Evolutionary conservation across 1,140 invertebrate genomes (phyloP).

Genomic region (Eurytemora carolleeae): DNA sequence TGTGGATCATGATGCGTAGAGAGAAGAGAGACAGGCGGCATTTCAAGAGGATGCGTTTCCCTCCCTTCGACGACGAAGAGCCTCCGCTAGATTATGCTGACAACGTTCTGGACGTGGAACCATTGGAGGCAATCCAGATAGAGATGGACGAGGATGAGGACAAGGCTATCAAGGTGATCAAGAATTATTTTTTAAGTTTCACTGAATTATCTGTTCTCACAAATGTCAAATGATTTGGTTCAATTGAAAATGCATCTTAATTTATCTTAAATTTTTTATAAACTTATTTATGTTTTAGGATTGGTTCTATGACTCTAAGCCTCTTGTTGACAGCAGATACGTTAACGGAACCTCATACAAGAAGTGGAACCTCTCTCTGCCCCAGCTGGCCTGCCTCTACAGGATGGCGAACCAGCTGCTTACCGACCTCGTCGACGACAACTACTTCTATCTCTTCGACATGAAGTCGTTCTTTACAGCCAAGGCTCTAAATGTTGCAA

Average conservation of each 20-base stretch:
- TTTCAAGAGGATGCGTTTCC: conserved; percentile 98
- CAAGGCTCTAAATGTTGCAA: conserved; percentile 98
- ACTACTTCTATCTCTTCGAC: conserved; percentile 98
- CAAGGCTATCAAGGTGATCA: conserved; percentile 42
- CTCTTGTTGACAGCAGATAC: conserved; percentile 67
- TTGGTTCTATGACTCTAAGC: conserved; percentile 99
- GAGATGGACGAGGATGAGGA: conserved; percentile 94
- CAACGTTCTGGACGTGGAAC: conserved; percentile 96
- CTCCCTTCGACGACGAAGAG: conserved; percentile 99
- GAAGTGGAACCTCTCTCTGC: conserved; percentile 80
- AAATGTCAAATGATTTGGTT: neutral
- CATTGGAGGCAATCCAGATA: conserved; percentile 95
- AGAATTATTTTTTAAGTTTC: neutral
- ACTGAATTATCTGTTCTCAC: neutral
- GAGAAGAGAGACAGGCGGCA: conserved; percentile 96
- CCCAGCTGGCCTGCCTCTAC: conserved; percentile 93
- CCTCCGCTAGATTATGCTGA: conserved; percentile 97
- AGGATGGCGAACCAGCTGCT: conserved; percentile 91
- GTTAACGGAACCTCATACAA: conserved; percentile 95
- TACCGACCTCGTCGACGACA: conserved; percentile 93
- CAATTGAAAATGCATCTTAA: neutral
- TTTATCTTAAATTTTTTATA: conserved; percentile 14
- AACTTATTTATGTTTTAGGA: conserved; percentile 39
- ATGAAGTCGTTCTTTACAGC: conserved; percentile 98
- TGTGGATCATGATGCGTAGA: conserved; percentile 99